Evolutionary conservation across 2,113 vertebrate genomes (phyloP).

Genomic region (Zingel zingel): DNA sequence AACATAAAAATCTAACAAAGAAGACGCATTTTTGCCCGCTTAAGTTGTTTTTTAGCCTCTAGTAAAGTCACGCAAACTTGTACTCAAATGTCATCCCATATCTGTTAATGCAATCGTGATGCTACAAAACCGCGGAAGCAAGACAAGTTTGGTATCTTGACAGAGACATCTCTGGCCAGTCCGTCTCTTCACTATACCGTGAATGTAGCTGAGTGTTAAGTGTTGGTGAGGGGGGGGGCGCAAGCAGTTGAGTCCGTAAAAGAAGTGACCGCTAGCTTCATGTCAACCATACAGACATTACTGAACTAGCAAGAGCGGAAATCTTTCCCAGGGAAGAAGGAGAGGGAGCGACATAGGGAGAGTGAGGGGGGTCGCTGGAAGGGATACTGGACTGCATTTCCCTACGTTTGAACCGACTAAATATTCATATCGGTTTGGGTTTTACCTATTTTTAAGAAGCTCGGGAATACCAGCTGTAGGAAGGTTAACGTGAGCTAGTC

Average conservation of each 20-base stretch:
- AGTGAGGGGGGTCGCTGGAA: constrained; percentile 51
- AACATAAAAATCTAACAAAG: neutral
- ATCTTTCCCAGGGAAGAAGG: constrained; percentile 46
- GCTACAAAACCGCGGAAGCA: constrained; percentile 57
- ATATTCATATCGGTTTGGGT: neutral
- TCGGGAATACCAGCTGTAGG: constrained; percentile 46
- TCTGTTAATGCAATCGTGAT: constrained; percentile 34
- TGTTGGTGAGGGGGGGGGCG: neutral
- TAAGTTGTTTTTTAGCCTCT: neutral
- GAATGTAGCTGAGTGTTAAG: constrained; percentile 36
- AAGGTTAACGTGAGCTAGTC: constrained; percentile 70
- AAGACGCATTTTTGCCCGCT: neutral
- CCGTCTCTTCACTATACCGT: constrained; percentile 12
- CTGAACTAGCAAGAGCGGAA: constrained; percentile 49
- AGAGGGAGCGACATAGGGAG: constrained; percentile 39
- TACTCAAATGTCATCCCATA: neutral
- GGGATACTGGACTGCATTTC: constrained; percentile 25
- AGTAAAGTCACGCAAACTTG: constrained; percentile 2
- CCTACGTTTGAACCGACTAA: neutral
- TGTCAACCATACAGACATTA: constrained; percentile 62
- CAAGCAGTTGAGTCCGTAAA: constrained; percentile 51
- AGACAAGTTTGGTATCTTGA: constrained; percentile 37
- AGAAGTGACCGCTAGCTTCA: constrained; percentile 80
- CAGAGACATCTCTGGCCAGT: constrained; percentile 53
- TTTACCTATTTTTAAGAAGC: constrained; percentile 41